Percentiles rank a stretch among this genome's conserved stretches.
These are phyloP conservation scores for Danio aesculapii DNA, from an alignment of 2,797 vertebrate genomes.

Conservation along the genomic window DNA sequence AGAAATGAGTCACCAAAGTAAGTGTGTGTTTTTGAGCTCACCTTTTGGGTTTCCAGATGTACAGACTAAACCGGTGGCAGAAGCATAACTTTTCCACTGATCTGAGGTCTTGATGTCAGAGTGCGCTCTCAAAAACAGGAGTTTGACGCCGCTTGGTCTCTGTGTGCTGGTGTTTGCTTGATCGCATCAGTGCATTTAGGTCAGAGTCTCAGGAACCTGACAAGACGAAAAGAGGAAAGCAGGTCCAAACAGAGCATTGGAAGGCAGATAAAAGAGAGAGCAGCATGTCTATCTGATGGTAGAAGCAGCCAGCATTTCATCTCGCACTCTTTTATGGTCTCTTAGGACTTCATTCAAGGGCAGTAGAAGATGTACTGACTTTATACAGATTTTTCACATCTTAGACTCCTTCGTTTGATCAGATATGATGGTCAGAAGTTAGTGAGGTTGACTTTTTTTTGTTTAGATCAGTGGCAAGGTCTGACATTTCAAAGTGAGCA, in stretches of 20 bases:
- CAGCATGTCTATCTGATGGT: slow-evolving; percentile 60
- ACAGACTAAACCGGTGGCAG: slow-evolving; percentile 1
- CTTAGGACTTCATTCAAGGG: neutral
- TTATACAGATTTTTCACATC: neutral
- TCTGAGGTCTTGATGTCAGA: slow-evolving; percentile 5
- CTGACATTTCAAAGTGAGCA: too few relatives aligned
- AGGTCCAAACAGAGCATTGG: slow-evolving; percentile 65
- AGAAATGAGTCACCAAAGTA: slow-evolving; percentile 9
- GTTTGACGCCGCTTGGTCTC: slow-evolving; percentile 10
- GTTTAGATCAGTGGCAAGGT: too few relatives aligned
- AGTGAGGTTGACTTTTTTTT: too few relatives aligned
- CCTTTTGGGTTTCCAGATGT: neutral
- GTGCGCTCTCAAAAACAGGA: slow-evolving; percentile 2
- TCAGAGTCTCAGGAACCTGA: slow-evolving; percentile 38
- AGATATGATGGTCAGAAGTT: neutral
- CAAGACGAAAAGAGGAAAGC: slow-evolving; percentile 28
- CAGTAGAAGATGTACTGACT: neutral
- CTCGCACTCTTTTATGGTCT: slow-evolving; percentile 6
- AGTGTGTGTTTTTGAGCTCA: slow-evolving; percentile 6
- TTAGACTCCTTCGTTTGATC: neutral
- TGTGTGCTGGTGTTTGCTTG: slow-evolving; percentile 16
- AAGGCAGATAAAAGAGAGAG: slow-evolving; percentile 48
- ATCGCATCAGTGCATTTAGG: slow-evolving; percentile 29
- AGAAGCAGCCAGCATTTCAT: slow-evolving; percentile 40
- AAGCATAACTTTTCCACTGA: slow-evolving; percentile 5